A percentile compares a stretch with the other conserved stretches of the same genome.
Evolutionary conservation across 2,888 invertebrate species (phyloP).

Genomic region (Drymonia ruficornis): DNA sequence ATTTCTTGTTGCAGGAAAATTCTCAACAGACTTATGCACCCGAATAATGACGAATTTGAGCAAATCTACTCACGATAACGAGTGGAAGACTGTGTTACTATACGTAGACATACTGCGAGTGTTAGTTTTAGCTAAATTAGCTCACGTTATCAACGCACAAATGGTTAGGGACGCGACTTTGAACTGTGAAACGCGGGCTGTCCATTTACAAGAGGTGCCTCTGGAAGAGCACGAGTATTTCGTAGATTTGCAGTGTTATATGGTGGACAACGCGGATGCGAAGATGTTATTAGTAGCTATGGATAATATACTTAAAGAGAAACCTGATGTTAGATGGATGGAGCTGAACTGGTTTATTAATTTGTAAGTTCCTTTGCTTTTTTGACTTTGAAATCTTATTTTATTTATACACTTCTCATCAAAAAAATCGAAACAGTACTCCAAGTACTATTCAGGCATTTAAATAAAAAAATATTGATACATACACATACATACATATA

Average conservation of each 20-base stretch:
- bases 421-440: no score
- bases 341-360: conserved; percentile 89
- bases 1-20: conserved; percentile 66
- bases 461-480: no score
- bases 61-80: conserved; percentile 64
- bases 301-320: conserved; percentile 84
- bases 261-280: conserved; percentile 79
- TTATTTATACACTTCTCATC: no score
- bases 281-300: conserved; percentile 86
- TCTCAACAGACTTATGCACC: conserved; percentile 65
- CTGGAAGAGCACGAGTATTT: conserved; percentile 53
- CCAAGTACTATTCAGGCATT: no score
- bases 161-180: conserved; percentile 61
- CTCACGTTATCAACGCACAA: conserved; percentile 78
- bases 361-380: conserved; percentile 78
- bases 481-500: no score
- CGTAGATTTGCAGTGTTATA: conserved; percentile 86
- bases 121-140: conserved; percentile 68
- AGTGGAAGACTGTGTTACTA: conserved; percentile 67
- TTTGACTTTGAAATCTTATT: not conserved
- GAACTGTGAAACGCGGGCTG: conserved; percentile 72
- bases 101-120: conserved; percentile 70
- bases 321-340: conserved; percentile 87
- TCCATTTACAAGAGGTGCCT: conserved; percentile 62
- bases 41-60: conserved; percentile 65